These are phyloP conservation scores for Acrocephalus kingi DNA, from an alignment of 2,113 vertebrate genomes.

Conservation along the genomic window DNA sequence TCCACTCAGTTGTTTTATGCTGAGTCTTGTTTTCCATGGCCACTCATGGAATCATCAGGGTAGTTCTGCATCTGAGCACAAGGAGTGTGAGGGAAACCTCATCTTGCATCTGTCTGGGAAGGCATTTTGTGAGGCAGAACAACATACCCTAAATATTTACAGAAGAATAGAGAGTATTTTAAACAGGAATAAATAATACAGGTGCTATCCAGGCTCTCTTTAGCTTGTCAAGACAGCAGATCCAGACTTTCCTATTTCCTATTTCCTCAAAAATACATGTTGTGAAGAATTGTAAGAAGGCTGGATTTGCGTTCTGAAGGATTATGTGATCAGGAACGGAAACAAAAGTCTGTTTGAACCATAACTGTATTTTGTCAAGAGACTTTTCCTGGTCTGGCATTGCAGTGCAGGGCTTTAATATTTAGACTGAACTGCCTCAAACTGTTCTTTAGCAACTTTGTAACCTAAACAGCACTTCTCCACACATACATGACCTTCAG, in stretches of 20 bases:
- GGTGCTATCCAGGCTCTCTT: background rate
- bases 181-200: background rate
- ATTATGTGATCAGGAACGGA: background rate
- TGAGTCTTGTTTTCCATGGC: background rate
- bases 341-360: background rate
- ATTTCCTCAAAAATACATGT: background rate
- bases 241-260: background rate
- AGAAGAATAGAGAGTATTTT: background rate
- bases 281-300: background rate
- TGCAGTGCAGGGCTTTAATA: background rate
- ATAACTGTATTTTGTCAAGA: background rate
- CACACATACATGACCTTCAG: background rate
- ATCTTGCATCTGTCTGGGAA: background rate
- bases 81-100: background rate
- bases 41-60: background rate
- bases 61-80: background rate
- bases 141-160: background rate
- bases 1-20: background rate
- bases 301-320: background rate
- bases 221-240: background rate
- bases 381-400: background rate
- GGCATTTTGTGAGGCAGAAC: background rate
- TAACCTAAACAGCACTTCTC: background rate
- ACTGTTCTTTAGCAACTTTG: conserved; percentile 27
- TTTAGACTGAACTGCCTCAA: background rate